These are phyloP conservation scores for Phylloscopus trochiloides DNA, from an alignment of 2,113 vertebrate species.

Conservation along the genomic window DNA sequence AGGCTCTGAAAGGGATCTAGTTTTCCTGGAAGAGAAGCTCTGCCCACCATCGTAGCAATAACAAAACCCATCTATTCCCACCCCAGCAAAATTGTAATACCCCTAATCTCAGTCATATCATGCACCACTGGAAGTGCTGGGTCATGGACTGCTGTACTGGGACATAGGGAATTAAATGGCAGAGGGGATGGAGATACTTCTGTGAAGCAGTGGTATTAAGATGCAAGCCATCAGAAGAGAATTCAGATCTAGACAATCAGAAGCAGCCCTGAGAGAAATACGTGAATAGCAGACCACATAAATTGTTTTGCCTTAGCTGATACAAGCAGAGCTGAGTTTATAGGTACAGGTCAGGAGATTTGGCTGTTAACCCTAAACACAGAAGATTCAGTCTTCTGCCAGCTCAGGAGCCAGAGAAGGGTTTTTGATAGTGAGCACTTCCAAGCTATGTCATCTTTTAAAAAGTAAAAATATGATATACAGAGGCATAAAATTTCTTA, in stretches of 20 bases:
- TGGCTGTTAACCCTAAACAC: neutral
- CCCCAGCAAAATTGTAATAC: neutral
- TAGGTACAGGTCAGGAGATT: neutral
- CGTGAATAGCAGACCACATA: neutral
- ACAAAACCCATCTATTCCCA: neutral
- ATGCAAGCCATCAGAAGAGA: neutral
- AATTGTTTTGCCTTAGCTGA: neutral
- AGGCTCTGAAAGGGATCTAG: neutral
- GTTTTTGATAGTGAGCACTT: neutral
- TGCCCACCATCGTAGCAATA: neutral
- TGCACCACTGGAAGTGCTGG: neutral
- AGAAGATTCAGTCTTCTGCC: neutral
- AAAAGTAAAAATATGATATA: neutral
- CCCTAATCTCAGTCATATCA: neutral
- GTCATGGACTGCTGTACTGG: neutral
- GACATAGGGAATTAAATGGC: neutral
- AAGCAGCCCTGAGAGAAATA: neutral
- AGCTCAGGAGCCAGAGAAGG: neutral
- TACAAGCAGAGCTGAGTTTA: neutral
- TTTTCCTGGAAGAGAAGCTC: neutral
- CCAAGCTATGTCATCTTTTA: neutral
- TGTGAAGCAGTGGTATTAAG: neutral
- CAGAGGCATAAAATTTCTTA: neutral
- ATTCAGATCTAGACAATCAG: neutral
- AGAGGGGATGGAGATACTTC: neutral